Percentiles rank a stretch among this genome's conserved stretches.
These are phyloP conservation scores for Semaprochilodus insignis DNA, from an alignment of 2,797 vertebrate genomes.

Conservation along the genomic window DNA sequence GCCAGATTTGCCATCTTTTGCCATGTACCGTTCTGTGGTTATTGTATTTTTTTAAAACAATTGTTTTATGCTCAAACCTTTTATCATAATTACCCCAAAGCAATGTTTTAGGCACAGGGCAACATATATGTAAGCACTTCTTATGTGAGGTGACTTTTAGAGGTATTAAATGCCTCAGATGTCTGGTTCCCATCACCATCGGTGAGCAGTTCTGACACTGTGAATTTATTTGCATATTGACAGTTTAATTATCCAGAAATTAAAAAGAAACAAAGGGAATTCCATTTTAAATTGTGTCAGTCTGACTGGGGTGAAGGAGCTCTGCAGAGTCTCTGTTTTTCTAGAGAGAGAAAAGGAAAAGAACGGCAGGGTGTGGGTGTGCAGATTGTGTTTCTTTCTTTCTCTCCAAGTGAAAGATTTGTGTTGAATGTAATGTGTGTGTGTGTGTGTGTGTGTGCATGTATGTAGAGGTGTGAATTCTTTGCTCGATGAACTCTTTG, in stretches of 20 bases:
- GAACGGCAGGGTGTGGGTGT: slow-evolving; percentile 24
- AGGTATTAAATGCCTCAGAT: no score
- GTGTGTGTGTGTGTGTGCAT: slow-evolving; percentile 35
- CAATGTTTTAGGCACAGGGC: no score
- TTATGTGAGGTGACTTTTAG: no score
- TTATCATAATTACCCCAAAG: no score
- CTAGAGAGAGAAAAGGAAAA: slow-evolving; percentile 19
- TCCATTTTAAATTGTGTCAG: neutral
- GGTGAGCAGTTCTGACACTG: no score
- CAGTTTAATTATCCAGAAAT: neutral
- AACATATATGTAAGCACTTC: no score
- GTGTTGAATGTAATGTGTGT: slow-evolving; percentile 40
- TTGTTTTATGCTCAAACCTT: no score
- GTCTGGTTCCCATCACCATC: no score
- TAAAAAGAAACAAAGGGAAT: neutral
- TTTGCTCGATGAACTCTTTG: slow-evolving; percentile 47
- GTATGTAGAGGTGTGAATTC: slow-evolving; percentile 47
- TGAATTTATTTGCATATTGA: no score
- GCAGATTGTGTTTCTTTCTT: slow-evolving; percentile 27
- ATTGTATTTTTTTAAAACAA: no score
- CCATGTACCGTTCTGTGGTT: no score
- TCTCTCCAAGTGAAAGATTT: slow-evolving; percentile 40
- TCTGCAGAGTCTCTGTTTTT: neutral
- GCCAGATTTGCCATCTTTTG: no score
- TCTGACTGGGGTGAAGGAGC: slow-evolving; percentile 16